Percentiles rank a stretch among this genome's conserved stretches.
Conservation (phyloP, 2,113 vertebrate species). For the Cynocephalus volans region DNA sequence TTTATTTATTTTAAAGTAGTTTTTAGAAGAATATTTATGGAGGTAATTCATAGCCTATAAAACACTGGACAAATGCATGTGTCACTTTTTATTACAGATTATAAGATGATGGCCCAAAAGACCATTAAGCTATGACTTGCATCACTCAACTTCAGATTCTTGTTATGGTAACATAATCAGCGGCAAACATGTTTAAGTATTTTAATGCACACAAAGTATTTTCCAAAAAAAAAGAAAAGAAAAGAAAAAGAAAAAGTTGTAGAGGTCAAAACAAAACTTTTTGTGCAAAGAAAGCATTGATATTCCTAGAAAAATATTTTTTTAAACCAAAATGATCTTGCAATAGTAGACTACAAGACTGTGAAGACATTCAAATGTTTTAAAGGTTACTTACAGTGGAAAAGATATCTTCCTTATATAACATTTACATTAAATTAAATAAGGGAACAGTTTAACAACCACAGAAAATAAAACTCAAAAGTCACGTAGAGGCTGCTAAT, state of each 20-base stretch:
- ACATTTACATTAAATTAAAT: not conserved
- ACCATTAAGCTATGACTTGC: not conserved
- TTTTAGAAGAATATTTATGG: not conserved
- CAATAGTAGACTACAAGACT: not conserved
- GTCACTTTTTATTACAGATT: not conserved
- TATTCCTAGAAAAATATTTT: not conserved
- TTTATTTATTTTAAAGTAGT: not conserved
- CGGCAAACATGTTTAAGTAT: not conserved
- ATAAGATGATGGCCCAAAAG: not conserved
- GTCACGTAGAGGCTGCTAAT: not conserved
- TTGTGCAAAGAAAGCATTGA: not conserved
- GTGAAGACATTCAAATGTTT: constrained; percentile 6
- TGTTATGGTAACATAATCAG: not conserved
- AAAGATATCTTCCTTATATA: not conserved
- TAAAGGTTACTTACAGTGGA: not conserved
- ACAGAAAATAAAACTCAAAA: not conserved
- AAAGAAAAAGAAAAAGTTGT: not conserved
- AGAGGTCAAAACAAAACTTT: not conserved
- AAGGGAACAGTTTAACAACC: not conserved
- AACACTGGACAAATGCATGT: not conserved
- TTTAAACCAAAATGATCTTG: not conserved
- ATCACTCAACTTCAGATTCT: not conserved
- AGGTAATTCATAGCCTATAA: not conserved
- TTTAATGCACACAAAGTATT: not conserved
- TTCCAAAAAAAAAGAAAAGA: not conserved